Percentiles rank a stretch among this genome's conserved stretches.
Evolutionary conservation across 2,888 invertebrate genomes (phyloP).

Genomic region (Oxyscelio sp.): DNA sequence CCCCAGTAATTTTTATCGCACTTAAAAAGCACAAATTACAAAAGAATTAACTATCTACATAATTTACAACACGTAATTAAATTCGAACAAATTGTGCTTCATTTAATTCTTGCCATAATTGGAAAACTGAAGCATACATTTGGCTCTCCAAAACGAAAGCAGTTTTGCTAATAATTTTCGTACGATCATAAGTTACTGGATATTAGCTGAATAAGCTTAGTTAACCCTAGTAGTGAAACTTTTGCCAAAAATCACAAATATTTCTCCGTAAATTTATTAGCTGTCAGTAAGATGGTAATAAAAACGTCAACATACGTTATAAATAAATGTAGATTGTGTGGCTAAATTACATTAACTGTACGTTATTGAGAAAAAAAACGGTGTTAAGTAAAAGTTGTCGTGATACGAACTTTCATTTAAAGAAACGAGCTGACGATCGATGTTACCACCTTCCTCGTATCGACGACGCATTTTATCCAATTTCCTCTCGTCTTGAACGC

Average conservation of each 20-base stretch:
- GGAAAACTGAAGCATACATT: not conserved
- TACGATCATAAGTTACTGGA: not conserved
- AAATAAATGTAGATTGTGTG: slow-evolving; percentile 32
- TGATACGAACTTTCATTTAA: slow-evolving; percentile 63
- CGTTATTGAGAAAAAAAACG: slow-evolving; percentile 37
- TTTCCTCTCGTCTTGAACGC: slow-evolving; percentile 74
- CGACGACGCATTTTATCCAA: slow-evolving; percentile 72
- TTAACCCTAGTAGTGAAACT: not conserved
- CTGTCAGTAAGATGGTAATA: slow-evolving; percentile 19
- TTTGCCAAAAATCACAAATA: slow-evolving; percentile 20
- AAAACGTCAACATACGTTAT: slow-evolving; percentile 41
- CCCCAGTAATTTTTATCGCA: not conserved
- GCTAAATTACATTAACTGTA: slow-evolving; percentile 36
- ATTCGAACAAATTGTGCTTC: not conserved
- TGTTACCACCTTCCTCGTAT: slow-evolving; percentile 59
- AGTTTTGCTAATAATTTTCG: not conserved
- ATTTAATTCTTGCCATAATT: slow-evolving; percentile 1
- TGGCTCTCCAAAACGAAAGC: not conserved
- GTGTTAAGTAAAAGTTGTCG: slow-evolving; percentile 32
- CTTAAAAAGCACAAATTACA: not conserved
- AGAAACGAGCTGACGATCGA: slow-evolving; percentile 70
- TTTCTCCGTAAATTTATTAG: not conserved
- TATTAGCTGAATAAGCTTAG: not conserved
- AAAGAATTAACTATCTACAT: not conserved
- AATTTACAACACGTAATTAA: not conserved